phyloP scores from a whole-genome alignment of 1,140 invertebrate genomes.

The Megalonaias nervosa region DNA sequence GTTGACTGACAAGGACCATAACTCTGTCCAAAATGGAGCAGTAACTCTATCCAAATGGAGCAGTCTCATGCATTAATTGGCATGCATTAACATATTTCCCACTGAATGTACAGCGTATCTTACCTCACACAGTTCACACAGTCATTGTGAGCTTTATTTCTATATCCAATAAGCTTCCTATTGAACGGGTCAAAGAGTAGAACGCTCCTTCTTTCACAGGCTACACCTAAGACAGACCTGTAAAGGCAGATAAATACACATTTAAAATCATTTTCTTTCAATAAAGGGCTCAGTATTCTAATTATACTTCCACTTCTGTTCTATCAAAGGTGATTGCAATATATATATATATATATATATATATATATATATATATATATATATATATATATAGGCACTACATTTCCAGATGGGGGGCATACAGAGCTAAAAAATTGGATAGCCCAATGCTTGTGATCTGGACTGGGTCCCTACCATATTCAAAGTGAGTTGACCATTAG shows the following conservation, averaged over 20 bases:
- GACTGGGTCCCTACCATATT: too few relatives aligned
- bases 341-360: background rate
- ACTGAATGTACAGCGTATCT: background rate
- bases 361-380: background rate
- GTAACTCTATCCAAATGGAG: background rate
- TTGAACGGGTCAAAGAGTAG: slow-evolving; percentile 90
- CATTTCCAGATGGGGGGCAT: too few relatives aligned
- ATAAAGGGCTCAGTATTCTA: background rate
- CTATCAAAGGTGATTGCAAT: background rate
- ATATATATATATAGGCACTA: background rate
- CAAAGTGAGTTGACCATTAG: too few relatives aligned
- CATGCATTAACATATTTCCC: background rate
- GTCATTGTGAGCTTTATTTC: slow-evolving; percentile 88
- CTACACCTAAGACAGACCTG: slow-evolving; percentile 87
- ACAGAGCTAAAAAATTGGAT: too few relatives aligned
- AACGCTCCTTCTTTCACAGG: slow-evolving; percentile 91
- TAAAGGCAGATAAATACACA: slow-evolving; percentile 58
- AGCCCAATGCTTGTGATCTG: too few relatives aligned
- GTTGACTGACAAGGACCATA: background rate
- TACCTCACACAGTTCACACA: slow-evolving; percentile 92
- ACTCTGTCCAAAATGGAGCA: background rate
- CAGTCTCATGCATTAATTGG: background rate
- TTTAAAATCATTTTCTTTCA: slow-evolving; percentile 6
- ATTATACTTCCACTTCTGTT: background rate
- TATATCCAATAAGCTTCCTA: slow-evolving; percentile 81